Base-by-base conservation (phyloP, 2,888 invertebrate genomes). In the Rhamphomyia laevipes region DNA sequence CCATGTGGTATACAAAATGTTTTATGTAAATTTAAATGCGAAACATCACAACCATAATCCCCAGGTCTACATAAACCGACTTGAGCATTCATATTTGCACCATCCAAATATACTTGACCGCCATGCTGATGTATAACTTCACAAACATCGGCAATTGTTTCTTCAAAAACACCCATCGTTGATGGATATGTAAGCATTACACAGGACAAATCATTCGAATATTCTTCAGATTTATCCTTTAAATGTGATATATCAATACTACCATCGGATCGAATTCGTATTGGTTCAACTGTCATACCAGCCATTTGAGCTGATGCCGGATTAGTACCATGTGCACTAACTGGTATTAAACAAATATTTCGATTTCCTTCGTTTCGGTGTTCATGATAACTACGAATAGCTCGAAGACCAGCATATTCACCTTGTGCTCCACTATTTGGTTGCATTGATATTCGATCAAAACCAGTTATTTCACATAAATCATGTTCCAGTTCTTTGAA, bases 241-340 rank as follows among this genome's bases (percentile, higher is more conserved):
- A 97, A 74, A 65, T 96, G 92, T 1, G 76, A 77, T 73, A 93
- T 82, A 62, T 97, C 94, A 46, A 99, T 87, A 43, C 89, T 88
- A 4, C 97, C 97, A 57, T 89, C 83, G 27, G 82, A 79, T 15
- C 80, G 79, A 1, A 93, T 87, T 50, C 84, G 80, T 43, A 99
- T 89, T 0, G 92, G 84, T 57, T 91, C 86, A 1, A 97, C 93
- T 59, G 83, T 81, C 93, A 97, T 94, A 27, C 97, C 97, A 1
- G 95, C 95, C 96, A 99, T 96, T 70, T 96, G 94, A 2, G 99
- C 99, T n/a, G 94, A 95, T 2, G 99, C 99, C 1, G 99, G 97
- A 73, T 99, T 99, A 0, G 99, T 99, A 23, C 99, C 99, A 64
- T 99, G 99, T 0, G 99, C 99, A 47, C 96, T 97, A 2, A 91